phyloP scores from a whole-genome alignment of 2,797 vertebrate genomes.

The Silurus aristotelis region DNA sequence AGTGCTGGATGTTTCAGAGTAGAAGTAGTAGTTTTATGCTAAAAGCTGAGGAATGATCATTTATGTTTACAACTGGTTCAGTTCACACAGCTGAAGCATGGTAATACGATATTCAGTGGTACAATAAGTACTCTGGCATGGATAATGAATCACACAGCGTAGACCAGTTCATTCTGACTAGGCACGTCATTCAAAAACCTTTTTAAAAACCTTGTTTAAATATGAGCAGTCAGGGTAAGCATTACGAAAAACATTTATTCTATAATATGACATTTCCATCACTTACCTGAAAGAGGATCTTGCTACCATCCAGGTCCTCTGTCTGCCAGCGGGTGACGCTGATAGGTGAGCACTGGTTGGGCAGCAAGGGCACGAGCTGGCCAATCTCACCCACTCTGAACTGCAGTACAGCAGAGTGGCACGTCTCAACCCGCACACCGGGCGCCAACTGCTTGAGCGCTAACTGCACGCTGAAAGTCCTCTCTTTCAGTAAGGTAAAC shows the following conservation, averaged over 20 bases:
- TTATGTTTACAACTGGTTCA: not conserved
- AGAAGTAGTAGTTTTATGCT: not conserved
- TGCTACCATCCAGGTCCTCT: conserved; percentile 92
- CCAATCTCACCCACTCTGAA: conserved; percentile 89
- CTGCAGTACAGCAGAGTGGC: conserved; percentile 83
- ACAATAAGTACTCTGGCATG: not conserved
- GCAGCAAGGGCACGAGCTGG: conserved; percentile 90
- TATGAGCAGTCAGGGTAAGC: not conserved
- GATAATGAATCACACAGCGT: not conserved
- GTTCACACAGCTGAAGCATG: not conserved
- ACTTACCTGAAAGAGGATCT: conserved; percentile 89
- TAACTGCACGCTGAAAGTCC: conserved; percentile 81
- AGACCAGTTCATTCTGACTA: not conserved
- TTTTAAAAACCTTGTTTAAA: not conserved
- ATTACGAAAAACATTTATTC: not conserved
- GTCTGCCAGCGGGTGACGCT: conserved; percentile 92
- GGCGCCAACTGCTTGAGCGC: conserved; percentile 87
- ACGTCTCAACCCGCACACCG: conserved; percentile 77
- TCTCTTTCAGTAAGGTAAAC: conserved; percentile 74
- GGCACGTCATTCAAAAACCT: not conserved
- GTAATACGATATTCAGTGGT: not conserved
- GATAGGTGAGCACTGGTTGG: conserved; percentile 90
- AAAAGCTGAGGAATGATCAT: not conserved
- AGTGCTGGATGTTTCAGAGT: not conserved
- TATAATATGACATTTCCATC: not conserved